Conservation (phyloP, 2,113 vertebrate genomes). For the Lasiurus borealis region DNA sequence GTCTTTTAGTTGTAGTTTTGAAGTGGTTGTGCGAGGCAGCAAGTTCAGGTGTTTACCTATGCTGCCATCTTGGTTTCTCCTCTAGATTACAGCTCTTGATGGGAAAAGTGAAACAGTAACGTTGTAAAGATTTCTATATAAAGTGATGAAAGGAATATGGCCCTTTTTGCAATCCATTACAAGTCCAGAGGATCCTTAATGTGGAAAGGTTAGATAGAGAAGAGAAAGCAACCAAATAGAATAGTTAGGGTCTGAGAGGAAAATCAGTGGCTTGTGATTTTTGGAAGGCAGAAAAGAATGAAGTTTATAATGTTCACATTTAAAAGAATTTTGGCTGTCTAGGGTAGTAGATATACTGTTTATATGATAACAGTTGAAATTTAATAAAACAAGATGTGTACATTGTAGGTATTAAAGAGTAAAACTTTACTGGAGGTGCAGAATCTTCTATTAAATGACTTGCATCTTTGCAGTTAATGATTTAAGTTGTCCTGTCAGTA, state of each 20-base stretch:
- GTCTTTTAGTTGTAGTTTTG: too few relatives aligned
- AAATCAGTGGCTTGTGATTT: slow-evolving; percentile 16
- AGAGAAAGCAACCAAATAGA: slow-evolving; percentile 31
- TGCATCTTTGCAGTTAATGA: slow-evolving; percentile 20
- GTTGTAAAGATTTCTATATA: not conserved
- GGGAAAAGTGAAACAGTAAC: too few relatives aligned
- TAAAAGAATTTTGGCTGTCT: not conserved
- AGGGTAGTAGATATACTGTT: not conserved
- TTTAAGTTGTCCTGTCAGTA: slow-evolving; percentile 12
- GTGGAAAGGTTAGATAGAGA: not conserved
- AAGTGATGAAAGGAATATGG: not conserved
- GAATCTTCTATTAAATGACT: slow-evolving; percentile 14
- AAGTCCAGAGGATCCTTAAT: not conserved
- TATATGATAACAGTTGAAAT: not conserved
- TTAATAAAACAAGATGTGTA: not conserved
- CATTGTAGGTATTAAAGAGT: not conserved
- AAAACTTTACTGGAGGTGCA: not conserved
- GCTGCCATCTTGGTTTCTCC: too few relatives aligned
- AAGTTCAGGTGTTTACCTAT: too few relatives aligned
- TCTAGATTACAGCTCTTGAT: too few relatives aligned
- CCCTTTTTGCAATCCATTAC: slow-evolving; percentile 17
- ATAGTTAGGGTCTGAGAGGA: not conserved
- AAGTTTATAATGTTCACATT: not conserved
- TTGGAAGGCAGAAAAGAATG: not conserved
- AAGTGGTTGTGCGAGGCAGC: too few relatives aligned